Evolutionary conservation across 2,797 vertebrate species (phyloP).

Genomic region (Myotis findleyi): DNA sequence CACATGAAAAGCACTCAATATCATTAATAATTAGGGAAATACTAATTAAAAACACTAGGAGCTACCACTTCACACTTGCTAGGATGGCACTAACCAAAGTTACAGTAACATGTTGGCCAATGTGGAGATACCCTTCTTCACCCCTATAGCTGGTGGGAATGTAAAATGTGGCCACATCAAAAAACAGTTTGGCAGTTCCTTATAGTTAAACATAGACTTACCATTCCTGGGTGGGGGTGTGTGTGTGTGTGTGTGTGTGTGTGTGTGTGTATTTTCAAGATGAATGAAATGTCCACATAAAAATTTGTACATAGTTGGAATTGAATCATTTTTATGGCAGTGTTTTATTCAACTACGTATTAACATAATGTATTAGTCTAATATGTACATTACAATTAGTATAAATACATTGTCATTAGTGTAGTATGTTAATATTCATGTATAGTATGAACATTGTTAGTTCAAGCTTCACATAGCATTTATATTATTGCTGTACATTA

Average conservation of each 20-base stretch:
- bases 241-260: too few relatives aligned
- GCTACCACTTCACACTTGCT: neutral
- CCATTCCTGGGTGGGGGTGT: neutral
- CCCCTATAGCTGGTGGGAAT: neutral
- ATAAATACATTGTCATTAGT: neutral
- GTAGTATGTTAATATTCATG: slow-evolving; percentile 11
- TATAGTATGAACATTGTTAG: neutral
- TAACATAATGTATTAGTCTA: neutral
- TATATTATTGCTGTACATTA: neutral
- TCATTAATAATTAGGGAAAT: neutral
- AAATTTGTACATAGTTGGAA: neutral
- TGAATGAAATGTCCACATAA: neutral
- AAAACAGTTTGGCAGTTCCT: neutral
- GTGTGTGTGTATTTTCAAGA: neutral
- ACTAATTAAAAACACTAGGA: neutral
- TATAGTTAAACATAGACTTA: neutral
- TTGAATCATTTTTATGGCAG: neutral
- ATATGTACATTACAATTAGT: neutral
- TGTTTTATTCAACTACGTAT: neutral
- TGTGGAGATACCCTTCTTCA: neutral
- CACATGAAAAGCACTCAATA: neutral
- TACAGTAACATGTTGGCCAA: neutral
- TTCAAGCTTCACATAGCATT: neutral
- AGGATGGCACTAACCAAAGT: neutral
- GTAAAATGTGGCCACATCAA: neutral